Conservation (phyloP, 2,888 invertebrate species). For the Scaptomyza parva region DNA sequence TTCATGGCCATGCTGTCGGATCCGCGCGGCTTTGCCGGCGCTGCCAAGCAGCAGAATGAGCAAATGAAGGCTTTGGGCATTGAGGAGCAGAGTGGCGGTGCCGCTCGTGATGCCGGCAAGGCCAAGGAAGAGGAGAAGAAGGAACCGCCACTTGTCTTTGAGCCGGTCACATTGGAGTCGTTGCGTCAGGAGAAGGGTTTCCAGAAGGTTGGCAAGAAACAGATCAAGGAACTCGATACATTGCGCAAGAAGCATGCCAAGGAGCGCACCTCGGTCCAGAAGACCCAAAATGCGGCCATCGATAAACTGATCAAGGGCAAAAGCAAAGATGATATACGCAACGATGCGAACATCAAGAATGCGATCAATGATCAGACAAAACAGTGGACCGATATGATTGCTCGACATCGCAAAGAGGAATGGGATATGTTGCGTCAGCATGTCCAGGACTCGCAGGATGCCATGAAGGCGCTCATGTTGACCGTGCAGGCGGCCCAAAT, state of each 20-base stretch:
- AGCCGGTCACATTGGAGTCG: constrained; percentile 95
- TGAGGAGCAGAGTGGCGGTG: constrained; percentile 89
- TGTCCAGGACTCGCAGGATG: constrained; percentile 92
- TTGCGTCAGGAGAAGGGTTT: constrained; percentile 95
- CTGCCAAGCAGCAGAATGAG: constrained; percentile 93
- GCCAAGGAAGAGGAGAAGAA: constrained; percentile 91
- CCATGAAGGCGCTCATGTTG: constrained; percentile 91
- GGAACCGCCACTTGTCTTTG: constrained; percentile 92
- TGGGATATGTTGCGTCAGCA: constrained; percentile 92
- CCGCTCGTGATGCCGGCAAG: constrained; percentile 88
- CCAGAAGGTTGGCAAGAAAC: constrained; percentile 96
- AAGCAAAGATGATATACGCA: constrained; percentile 92
- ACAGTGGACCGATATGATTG: constrained; percentile 97
- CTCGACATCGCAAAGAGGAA: constrained; percentile 92
- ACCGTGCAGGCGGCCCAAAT: constrained; percentile 92
- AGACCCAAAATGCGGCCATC: constrained; percentile 94
- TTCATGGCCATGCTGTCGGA: constrained; percentile 99
- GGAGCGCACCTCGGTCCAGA: constrained; percentile 95
- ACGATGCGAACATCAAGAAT: constrained; percentile 91
- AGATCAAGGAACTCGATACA: constrained; percentile 97
- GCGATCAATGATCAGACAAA: constrained; percentile 96
- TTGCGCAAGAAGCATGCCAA: constrained; percentile 97
- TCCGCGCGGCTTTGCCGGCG: constrained; percentile 95
- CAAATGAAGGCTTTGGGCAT: constrained; percentile 98
- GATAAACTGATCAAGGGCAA: constrained; percentile 98